A percentile compares a stretch with the other conserved stretches of the same genome.
Conservation (phyloP, 2,888 invertebrate genomes). For the Meiosimyza decipiens region DNA sequence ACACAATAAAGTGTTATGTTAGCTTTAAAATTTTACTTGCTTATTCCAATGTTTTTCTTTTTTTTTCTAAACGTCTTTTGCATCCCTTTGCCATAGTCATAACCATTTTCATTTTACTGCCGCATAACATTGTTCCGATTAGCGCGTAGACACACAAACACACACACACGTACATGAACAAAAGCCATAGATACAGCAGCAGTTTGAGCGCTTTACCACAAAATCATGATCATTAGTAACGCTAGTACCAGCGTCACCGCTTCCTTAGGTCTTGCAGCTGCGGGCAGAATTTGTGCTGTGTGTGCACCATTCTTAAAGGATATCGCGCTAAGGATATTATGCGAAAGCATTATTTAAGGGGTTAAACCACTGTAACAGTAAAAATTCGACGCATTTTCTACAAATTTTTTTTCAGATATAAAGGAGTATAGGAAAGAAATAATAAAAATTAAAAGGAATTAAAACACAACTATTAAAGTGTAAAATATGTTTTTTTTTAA, state of each 20-base stretch:
- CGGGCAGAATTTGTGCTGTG: slow-evolving; percentile 15
- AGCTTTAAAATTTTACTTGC: no score
- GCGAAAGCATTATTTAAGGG: slow-evolving; percentile 60
- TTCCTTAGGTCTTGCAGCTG: slow-evolving; percentile 42
- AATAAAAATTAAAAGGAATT: no score
- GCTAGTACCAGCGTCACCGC: slow-evolving; percentile 49
- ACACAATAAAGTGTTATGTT: no score
- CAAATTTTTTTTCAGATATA: no score
- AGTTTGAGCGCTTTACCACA: slow-evolving; percentile 56
- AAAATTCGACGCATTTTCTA: slow-evolving; percentile 45
- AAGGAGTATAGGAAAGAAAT: no score
- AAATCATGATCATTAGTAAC: slow-evolving; percentile 61
- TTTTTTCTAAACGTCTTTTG: slow-evolving; percentile 28
- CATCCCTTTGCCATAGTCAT: slow-evolving; percentile 47
- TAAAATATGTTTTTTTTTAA: no score
- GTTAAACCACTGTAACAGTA: slow-evolving; percentile 52
- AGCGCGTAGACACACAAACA: slow-evolving; percentile 50
- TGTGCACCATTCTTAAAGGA: slow-evolving; percentile 40
- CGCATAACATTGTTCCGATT: slow-evolving; percentile 61
- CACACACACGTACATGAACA: not conserved
- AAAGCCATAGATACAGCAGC: not conserved
- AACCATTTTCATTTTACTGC: slow-evolving; percentile 59
- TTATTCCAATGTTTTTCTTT: not conserved
- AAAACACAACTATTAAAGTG: no score
- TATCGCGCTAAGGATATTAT: slow-evolving; percentile 48